Evolutionary conservation across 2,113 vertebrate species (phyloP).

Genomic region (Psophia crepitans): DNA sequence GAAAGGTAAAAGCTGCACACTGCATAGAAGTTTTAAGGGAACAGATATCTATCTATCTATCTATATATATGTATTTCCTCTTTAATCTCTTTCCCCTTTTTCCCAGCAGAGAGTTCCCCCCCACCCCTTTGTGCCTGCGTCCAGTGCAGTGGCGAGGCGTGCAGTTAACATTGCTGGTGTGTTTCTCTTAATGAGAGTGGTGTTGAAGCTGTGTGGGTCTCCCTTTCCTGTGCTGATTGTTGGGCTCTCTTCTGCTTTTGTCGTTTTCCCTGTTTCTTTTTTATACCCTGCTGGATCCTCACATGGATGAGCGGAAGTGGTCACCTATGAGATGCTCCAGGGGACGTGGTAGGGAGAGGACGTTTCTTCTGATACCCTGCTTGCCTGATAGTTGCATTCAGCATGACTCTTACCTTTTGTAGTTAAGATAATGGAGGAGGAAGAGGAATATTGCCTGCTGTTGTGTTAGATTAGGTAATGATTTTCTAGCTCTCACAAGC

Average conservation of each 20-base stretch:
- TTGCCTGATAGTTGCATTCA: neutral
- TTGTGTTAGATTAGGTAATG: neutral
- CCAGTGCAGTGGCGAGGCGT: neutral
- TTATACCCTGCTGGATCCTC: neutral
- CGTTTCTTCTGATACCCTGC: neutral
- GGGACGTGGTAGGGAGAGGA: neutral
- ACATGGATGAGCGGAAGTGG: neutral
- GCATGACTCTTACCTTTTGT: neutral
- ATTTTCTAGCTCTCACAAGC: conserved; percentile 6
- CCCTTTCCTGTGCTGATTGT: neutral
- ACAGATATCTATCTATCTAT: fast-evolving
- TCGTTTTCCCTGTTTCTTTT: neutral
- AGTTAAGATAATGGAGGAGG: neutral
- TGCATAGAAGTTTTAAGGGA: neutral
- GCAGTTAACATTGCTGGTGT: neutral
- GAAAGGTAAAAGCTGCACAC: neutral
- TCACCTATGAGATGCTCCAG: neutral
- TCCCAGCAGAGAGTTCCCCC: neutral
- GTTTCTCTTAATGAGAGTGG: neutral
- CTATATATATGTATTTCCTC: no score
- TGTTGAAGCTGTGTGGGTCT: neutral
- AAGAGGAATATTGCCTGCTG: conserved; percentile 4
- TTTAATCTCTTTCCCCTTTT: neutral
- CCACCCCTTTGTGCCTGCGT: neutral
- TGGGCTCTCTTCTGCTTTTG: neutral